A percentile compares a stretch with the other conserved stretches of the same genome.
Evolutionary conservation across 2,113 vertebrate genomes (phyloP).

Genomic region (Petrocephalus zakoni): DNA sequence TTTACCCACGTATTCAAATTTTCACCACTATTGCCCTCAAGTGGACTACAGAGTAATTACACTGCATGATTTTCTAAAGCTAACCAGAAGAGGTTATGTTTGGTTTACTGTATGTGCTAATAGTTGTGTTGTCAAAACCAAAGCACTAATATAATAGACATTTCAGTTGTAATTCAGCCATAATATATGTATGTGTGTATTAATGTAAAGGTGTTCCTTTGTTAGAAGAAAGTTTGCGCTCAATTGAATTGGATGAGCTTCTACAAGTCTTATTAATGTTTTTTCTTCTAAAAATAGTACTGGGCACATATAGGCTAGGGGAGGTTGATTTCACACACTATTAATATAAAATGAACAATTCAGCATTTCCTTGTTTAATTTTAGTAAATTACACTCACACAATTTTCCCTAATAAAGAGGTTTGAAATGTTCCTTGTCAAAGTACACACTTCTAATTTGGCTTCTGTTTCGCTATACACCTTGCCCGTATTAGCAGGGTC

Average conservation of each 20-base stretch:
- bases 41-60: conserved; percentile 5
- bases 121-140: background rate
- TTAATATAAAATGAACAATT: background rate
- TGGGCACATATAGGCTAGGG: background rate
- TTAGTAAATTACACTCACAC: conserved; percentile 9
- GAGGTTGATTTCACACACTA: background rate
- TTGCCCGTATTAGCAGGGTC: background rate
- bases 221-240: background rate
- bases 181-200: background rate
- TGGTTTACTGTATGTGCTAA: background rate
- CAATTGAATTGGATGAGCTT: background rate
- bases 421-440: background rate
- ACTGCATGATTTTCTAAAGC: background rate
- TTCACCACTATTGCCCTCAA: conserved; percentile 5
- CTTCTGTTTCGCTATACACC: background rate
- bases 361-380: conserved; percentile 5
- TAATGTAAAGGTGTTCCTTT: background rate
- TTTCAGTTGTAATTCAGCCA: too few species aligned
- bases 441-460: background rate
- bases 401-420: conserved; percentile 2
- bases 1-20: background rate
- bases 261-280: background rate
- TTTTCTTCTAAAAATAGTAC: background rate
- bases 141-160: background rate
- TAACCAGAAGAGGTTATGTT: background rate